These are phyloP conservation scores for Carposina sasakii DNA, from an alignment of 1,140 invertebrate genomes.

Conservation along the genomic window DNA sequence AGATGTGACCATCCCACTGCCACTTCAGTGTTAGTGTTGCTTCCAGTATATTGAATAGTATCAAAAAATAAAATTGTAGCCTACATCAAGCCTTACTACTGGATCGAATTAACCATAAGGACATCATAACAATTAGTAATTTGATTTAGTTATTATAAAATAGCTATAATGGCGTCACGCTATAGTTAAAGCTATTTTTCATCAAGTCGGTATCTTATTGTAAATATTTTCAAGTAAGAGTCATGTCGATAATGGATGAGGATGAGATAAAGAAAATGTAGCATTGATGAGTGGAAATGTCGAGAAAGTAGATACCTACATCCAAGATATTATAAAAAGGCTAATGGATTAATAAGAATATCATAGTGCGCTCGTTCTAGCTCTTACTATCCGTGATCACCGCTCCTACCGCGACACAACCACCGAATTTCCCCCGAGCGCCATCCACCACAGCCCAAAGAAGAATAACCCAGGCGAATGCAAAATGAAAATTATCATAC, in stretches of 20 bases:
- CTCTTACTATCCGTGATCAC: conserved; percentile 19
- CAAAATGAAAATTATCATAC: conserved; percentile 72
- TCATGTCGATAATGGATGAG: not conserved
- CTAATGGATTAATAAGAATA: not conserved
- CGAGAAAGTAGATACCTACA: not conserved
- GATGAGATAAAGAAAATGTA: not conserved
- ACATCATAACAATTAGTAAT: no score
- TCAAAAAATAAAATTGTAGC: no score
- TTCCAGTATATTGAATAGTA: no score
- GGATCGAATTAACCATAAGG: no score
- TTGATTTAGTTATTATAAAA: no score
- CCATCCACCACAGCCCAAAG: conserved; percentile 56
- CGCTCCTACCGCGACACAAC: conserved; percentile 40
- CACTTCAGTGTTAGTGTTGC: no score
- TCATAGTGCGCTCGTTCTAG: conserved; percentile 16
- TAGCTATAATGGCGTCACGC: no score
- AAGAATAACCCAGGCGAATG: conserved; percentile 64
- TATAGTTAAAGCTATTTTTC: no score
- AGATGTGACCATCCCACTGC: no score
- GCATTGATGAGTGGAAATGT: not conserved
- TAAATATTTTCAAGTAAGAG: not conserved
- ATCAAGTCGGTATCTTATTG: no score
- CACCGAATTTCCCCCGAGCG: conserved; percentile 61
- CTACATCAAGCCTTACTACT: no score
- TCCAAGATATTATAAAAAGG: not conserved